phyloP scores from a whole-genome alignment of 2,113 vertebrate genomes.

The Macrotis lagotis region DNA sequence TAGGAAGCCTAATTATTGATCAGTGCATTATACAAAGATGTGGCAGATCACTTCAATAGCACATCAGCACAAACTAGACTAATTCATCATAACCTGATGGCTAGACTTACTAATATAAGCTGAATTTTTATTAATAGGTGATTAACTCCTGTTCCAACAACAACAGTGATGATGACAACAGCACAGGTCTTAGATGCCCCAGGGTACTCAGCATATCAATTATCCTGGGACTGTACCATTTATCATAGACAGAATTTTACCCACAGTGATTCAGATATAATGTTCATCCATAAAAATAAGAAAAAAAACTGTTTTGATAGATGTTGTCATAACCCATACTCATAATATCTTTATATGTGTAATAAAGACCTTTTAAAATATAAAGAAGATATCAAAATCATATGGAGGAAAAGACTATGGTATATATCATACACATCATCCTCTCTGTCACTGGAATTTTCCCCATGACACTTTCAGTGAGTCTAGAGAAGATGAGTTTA shows the following conservation, averaged over 20 bases:
- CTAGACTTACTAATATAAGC: not conserved
- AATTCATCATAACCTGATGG: not conserved
- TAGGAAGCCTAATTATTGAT: not conserved
- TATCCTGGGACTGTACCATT: not conserved
- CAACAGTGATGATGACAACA: no score
- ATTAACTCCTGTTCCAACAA: not conserved
- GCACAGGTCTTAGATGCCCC: not conserved
- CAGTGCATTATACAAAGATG: not conserved
- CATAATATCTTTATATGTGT: not conserved
- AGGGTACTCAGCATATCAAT: not conserved
- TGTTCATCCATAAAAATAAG: not conserved
- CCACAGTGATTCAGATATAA: not conserved
- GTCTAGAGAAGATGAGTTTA: not conserved
- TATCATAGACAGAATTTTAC: not conserved
- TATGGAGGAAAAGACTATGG: not conserved
- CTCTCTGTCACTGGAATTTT: not conserved
- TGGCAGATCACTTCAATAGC: not conserved
- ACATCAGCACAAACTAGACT: not conserved
- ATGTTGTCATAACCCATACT: not conserved
- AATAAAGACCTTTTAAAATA: conserved; percentile 1
- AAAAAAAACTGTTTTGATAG: not conserved
- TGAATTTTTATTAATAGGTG: not conserved
- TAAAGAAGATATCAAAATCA: not conserved
- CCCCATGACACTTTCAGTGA: not conserved
- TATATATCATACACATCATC: not conserved